Evolutionary conservation across 1,140 invertebrate species (phyloP).

Genomic region (Protaetia brevitarsis): DNA sequence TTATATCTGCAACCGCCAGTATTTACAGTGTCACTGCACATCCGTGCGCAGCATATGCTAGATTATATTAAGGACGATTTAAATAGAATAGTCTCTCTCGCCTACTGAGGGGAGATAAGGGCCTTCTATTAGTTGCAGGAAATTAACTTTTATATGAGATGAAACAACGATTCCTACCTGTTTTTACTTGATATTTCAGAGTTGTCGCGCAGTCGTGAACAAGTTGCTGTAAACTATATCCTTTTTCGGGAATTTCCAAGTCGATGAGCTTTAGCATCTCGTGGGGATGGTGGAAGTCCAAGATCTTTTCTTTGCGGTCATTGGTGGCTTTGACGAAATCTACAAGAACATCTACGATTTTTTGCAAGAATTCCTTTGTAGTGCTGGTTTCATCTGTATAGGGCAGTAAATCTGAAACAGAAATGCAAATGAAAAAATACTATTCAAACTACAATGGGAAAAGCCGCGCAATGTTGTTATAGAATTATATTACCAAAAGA

Average conservation of each 20-base stretch:
- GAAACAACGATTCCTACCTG: constrained; percentile 69
- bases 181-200: constrained; percentile 94
- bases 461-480: no score
- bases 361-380: constrained; percentile 79
- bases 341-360: constrained; percentile 80
- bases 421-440: no score
- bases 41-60: background rate
- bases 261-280: constrained; percentile 85
- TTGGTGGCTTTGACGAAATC: constrained; percentile 87
- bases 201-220: constrained; percentile 89
- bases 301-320: constrained; percentile 78
- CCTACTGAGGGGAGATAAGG: constrained; percentile 2
- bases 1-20: background rate
- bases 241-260: constrained; percentile 78
- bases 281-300: constrained; percentile 92
- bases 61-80: constrained; percentile 12
- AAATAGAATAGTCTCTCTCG: background rate
- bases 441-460: no score
- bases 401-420: constrained; percentile 73
- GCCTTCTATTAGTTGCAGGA: constrained; percentile 7
- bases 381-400: constrained; percentile 66
- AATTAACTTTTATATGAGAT: background rate
- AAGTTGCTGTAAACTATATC: constrained; percentile 80
- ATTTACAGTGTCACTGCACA: background rate
- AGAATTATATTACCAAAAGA: no score